Evolutionary conservation across 2,888 invertebrate genomes (phyloP), one percentile per base, ranked within the genome.

Genomic region (Acrocyrtus sp.): DNA sequence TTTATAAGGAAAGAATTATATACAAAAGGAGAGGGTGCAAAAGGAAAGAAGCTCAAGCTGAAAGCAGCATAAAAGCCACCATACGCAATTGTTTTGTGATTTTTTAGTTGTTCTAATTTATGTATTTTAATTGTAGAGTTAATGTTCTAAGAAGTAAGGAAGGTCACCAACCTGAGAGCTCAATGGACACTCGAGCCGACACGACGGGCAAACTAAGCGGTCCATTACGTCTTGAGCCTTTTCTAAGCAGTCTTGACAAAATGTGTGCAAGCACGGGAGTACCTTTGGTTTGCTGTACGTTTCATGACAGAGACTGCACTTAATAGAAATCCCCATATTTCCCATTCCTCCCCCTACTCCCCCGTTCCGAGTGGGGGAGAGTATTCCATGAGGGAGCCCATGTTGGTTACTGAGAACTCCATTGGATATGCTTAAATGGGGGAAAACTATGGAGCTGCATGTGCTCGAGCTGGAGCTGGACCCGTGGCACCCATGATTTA

Each of bases 391-490:
- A 72, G 75, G 62, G 76, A 77, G 65, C 27, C 72, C 58, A 21
- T 57, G 61, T 17, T 58, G 62, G 17, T 92, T 84, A 91, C 92
- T 83, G 24, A 78, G 72, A 45, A 78, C 70, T 51, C 79, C 77
- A 57, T 76, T 80, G 51, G 77, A 76, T 63, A 80, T 76, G 61
- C 80, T 79, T 61, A 81, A 51, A 72, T 80, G 77, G 17, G 81
- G 79, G 56, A 78, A 78, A 26, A 81, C 76, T 26, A 80, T 80
- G 66, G 83, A 83, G 78, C 81, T 82, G 77, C 83, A 81, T 41
- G 83, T 83, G 54, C 93, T 93, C 76, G 94, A 93, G 83, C 93
- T 93, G 82, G 94, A 94, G 83, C 93, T 93, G 87, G 92, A 93
- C 83, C 93, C 89, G 83, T 93, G 84, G 93, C 78, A 77, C 34